Conservation (phyloP, 2,888 invertebrate genomes). For the Dasypogon diadema region DNA sequence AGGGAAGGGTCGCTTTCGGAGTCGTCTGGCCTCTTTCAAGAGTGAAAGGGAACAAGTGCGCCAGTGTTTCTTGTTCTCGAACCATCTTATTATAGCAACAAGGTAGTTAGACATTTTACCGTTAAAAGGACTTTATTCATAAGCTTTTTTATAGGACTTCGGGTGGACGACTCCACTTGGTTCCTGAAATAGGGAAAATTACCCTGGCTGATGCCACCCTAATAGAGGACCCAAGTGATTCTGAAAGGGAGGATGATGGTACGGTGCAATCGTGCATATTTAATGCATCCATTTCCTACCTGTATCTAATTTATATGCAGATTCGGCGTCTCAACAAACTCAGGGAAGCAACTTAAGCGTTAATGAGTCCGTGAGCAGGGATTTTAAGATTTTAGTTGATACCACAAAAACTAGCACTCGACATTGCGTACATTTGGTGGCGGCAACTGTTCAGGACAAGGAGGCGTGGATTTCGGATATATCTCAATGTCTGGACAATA, state of each 20-base stretch:
- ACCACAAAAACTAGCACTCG: slow-evolving; percentile 57
- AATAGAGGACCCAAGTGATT: slow-evolving; percentile 85
- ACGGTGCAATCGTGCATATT: slow-evolving; percentile 64
- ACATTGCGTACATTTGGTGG: slow-evolving; percentile 68
- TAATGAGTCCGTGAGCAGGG: slow-evolving; percentile 57
- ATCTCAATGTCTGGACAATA: slow-evolving; percentile 93
- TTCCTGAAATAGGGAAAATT: slow-evolving; percentile 84
- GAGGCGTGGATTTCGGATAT: slow-evolving; percentile 95
- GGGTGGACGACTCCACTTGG: slow-evolving; percentile 87
- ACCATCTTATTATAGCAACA: slow-evolving; percentile 88
- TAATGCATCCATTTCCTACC: neutral
- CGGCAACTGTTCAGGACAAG: slow-evolving; percentile 87
- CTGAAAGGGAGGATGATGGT: slow-evolving; percentile 76
- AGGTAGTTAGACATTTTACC: slow-evolving; percentile 68
- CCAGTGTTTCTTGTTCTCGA: slow-evolving; percentile 92
- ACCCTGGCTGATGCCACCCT: slow-evolving; percentile 86
- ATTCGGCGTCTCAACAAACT: slow-evolving; percentile 56
- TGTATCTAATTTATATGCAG: slow-evolving; percentile 29
- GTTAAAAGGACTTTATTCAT: neutral
- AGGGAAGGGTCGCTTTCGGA: slow-evolving; percentile 70
- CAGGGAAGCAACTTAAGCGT: slow-evolving; percentile 58
- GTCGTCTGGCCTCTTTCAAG: slow-evolving; percentile 74
- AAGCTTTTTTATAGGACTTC: slow-evolving; percentile 71
- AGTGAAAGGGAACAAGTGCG: slow-evolving; percentile 78
- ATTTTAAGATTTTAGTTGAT: slow-evolving; percentile 59